These are phyloP conservation scores for Enhydra lutris DNA, from an alignment of 2,113 vertebrate genomes.

Conservation along the genomic window DNA sequence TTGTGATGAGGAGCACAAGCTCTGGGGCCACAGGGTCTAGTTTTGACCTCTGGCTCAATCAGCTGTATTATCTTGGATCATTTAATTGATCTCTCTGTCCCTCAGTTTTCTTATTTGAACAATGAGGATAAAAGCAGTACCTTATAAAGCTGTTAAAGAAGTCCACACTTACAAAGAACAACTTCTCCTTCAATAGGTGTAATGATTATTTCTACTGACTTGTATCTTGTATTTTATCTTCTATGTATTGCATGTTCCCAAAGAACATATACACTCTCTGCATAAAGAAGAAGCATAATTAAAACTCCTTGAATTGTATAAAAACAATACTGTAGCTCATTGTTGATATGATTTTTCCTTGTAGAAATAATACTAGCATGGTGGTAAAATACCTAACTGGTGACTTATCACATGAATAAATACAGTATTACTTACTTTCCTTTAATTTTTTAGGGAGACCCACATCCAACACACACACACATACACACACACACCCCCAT, in stretches of 20 bases:
- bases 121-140: neutral
- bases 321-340: neutral
- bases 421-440: neutral
- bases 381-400: neutral
- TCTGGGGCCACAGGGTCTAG: no score
- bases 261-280: neutral
- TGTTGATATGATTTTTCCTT: neutral
- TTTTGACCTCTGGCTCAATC: neutral
- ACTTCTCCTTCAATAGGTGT: neutral
- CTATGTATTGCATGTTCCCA: neutral
- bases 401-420: neutral
- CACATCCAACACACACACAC: neutral
- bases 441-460: neutral
- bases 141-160: neutral
- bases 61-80: neutral
- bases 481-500: neutral
- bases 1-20: rapidly evolving
- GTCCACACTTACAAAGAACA: neutral
- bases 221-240: no score
- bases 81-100: neutral
- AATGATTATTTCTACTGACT: neutral
- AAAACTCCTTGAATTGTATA: neutral
- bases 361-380: neutral
- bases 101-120: neutral
- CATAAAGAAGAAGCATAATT: neutral